Evolutionary conservation across 2,113 vertebrate genomes (phyloP), one percentile per base, ranked within the genome.

Genomic region (Myrmecobius fasciatus): DNA sequence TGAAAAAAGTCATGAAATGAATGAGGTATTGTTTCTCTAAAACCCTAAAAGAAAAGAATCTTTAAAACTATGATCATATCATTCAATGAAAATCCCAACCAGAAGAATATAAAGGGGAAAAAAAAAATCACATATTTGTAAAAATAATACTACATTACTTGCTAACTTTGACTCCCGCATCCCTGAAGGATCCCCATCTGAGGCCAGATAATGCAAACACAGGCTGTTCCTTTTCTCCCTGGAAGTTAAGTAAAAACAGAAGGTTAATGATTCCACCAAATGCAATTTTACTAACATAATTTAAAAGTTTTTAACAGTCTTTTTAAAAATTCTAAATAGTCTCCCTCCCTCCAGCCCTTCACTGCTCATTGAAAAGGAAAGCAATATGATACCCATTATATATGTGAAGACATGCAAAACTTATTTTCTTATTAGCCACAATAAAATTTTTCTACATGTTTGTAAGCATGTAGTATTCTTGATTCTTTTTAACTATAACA

Each of bases 181-280:
- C 99, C 98, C 99, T 98, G 96, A 99, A 99, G 96, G 99, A 99
- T 22, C 99, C 99, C 99, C 99, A 99, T 91, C 99, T 99, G 89
- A 99, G 98, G 92, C 99, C 98, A n/a, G 98, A 99, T 96, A 99
- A 96, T 56, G 99, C 99, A 97, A 99, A 99, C 93, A 99, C 99
- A 0, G 99, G 99, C 97, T 99, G 99, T 3, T 99, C 99, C 94
- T 99, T 99, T 97, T 99, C 99, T 90, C 99, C 99, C 99, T 99
- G 96, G 17, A 97, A 96, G 49, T 90, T 36, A 96, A 98, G 97
- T 43, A 97, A 60, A 60, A 28, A 95, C 97, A 96, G 47, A 95
- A 95, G 60, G 53, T 83, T 47, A 48, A 28, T n/a, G 48, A 91
- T 36, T 25, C 53, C 1, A 90, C 49, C 8, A 91, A 75, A 46